phyloP scores from a whole-genome alignment of 2,888 invertebrate genomes.

The Sepiola atlantica region DNA sequence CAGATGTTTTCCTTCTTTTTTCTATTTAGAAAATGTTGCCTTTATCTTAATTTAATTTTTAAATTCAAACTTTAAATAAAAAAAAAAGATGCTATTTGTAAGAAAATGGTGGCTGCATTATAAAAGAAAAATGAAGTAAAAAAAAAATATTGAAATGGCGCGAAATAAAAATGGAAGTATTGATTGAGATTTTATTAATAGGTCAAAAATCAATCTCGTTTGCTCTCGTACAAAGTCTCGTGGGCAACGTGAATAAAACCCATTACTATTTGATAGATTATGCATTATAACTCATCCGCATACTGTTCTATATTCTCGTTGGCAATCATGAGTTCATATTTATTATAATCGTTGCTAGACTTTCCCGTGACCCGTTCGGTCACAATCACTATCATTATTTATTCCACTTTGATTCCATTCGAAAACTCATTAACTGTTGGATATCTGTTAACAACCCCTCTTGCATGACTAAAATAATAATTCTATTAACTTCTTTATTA shows the following conservation, averaged over 20 bases:
- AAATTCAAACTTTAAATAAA: not conserved
- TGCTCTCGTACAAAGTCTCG: constrained; percentile 11
- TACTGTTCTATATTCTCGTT: too few relatives aligned
- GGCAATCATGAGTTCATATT: too few relatives aligned
- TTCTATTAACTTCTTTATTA: too few relatives aligned
- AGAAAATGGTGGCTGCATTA: not conserved
- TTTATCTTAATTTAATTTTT: too few relatives aligned
- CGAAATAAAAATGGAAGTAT: not conserved
- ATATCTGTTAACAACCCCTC: too few relatives aligned
- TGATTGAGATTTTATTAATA: not conserved
- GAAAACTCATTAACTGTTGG: too few relatives aligned
- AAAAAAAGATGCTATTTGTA: not conserved
- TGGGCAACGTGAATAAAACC: not conserved
- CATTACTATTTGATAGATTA: not conserved
- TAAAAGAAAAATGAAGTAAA: not conserved
- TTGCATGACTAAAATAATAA: too few relatives aligned
- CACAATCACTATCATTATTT: too few relatives aligned
- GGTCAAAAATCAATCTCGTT: constrained; percentile 32
- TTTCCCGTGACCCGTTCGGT: too few relatives aligned
- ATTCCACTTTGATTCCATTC: too few relatives aligned
- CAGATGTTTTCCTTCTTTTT: not conserved
- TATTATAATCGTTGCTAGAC: too few relatives aligned
- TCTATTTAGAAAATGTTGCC: not conserved
- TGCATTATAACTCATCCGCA: not conserved
- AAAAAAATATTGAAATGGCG: not conserved